A percentile compares a stretch with the other conserved stretches of the same genome.
Conservation (phyloP, 1,140 invertebrate species). For the Orius laevigatus region DNA sequence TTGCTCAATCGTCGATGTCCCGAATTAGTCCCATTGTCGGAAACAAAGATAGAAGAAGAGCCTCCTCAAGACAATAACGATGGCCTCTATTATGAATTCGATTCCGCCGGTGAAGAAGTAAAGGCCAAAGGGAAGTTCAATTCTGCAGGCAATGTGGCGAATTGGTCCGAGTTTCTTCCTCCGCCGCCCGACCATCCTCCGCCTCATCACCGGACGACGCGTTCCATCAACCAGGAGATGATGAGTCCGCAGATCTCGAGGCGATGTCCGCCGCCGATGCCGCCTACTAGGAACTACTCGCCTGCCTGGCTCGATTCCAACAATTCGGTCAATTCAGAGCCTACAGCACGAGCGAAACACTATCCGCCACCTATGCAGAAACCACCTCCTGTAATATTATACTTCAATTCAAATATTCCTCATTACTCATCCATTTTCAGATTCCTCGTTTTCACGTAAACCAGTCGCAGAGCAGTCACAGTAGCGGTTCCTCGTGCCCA, state of each 20-base stretch:
- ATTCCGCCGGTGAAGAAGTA: slow-evolving; percentile 9
- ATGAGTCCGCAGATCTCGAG: slow-evolving; percentile 3
- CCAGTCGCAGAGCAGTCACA: slow-evolving; percentile 8
- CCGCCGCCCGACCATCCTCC: slow-evolving; percentile 16
- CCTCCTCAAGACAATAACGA: slow-evolving; percentile 6
- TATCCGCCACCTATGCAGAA: slow-evolving; percentile 11
- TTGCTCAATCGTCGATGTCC: slow-evolving; percentile 27
- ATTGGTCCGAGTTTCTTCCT: slow-evolving; percentile 15
- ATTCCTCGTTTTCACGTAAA: slow-evolving; percentile 5
- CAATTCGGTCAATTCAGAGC: slow-evolving; percentile 7
- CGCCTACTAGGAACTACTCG: slow-evolving; percentile 9
- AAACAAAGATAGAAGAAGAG: slow-evolving; percentile 14
- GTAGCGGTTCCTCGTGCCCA: slow-evolving; percentile 13
- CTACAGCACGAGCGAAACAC: slow-evolving; percentile 6
- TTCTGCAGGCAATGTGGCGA: slow-evolving; percentile 7
- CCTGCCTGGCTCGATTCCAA: slow-evolving; percentile 11
- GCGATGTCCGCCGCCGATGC: slow-evolving; percentile 10
- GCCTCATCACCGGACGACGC: slow-evolving; percentile 6
- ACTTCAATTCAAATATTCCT: background rate
- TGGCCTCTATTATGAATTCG: slow-evolving; percentile 13
- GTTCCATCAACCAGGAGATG: slow-evolving; percentile 10
- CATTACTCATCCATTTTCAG: background rate
- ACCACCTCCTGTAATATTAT: slow-evolving; percentile 7
- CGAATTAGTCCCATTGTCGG: slow-evolving; percentile 12
- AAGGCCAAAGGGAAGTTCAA: slow-evolving; percentile 13